Conservation (phyloP, 2,797 vertebrate genomes). For the Muscicapa striata region DNA sequence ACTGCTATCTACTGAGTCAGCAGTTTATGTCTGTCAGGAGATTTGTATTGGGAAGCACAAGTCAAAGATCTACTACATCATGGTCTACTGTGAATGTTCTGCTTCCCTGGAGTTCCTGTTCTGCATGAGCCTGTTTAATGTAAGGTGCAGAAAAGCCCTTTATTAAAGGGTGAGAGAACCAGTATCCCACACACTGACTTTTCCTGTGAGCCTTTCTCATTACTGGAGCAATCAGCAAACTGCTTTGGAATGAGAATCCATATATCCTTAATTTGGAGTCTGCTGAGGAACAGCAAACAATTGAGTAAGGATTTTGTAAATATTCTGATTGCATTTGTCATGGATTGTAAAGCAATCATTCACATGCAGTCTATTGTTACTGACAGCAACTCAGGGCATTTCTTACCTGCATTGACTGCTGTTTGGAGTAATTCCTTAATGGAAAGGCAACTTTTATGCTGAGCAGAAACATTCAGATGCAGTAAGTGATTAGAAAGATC, state of each 20-base stretch:
- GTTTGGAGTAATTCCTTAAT: neutral
- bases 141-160: neutral
- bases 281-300: neutral
- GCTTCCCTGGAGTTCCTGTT: neutral
- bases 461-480: neutral
- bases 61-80: accelerated
- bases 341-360: neutral
- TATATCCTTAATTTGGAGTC: neutral
- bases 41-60: neutral
- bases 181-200: neutral
- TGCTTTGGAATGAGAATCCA: neutral
- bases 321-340: neutral
- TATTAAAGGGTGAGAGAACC: neutral
- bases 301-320: neutral
- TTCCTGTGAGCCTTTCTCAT: neutral
- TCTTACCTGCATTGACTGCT: neutral
- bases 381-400: neutral
- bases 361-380: neutral
- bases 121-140: neutral
- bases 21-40: neutral
- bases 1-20: neutral
- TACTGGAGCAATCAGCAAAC: neutral
- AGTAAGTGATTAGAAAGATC: neutral
- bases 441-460: neutral
- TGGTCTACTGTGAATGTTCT: neutral